Evolutionary conservation across 1,140 invertebrate genomes (phyloP), one percentile per base, ranked within the genome.

Genomic region (Drosophila asahinai): DNA sequence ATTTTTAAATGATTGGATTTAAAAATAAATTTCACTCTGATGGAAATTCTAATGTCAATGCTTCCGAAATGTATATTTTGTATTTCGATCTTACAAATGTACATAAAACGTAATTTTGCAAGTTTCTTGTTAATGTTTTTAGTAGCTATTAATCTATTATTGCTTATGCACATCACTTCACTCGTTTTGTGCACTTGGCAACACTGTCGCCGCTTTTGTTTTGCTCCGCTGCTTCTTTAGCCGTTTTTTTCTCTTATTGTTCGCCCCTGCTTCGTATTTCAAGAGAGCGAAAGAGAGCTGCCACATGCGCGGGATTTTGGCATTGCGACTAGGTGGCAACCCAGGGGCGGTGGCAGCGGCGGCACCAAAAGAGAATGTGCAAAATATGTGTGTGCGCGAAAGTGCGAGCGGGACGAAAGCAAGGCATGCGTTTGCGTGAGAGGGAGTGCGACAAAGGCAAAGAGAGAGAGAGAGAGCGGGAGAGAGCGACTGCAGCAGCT

Each of bases 251-350:
- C 30, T 33, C n/a, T 48, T 33, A 17, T 64, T 43, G 48, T 48
- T 67, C 22, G 33, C 14, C 14, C 22, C 27, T 57, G 36, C 36
- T 38, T 38, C 36, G 36, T 25, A 15, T 25, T 38, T 40, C 17
- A 14, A 55, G 33, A 55, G 51, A 51, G 43, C 22, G 57, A 68
- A 42, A 42, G 49, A 36, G 55, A 42, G 55, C 75, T 70, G 75
- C 66, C 52, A 78, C 66, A 71, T 70, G 43, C 33, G 42, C 40
- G 42, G 9, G 36, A 36, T 66, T 60, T 43, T 40, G 17, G 27
- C 43, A 78, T 71, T 51, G 12, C 52, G 54, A 87, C 84, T 67
- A 78, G 78, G 77, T 87, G 83, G 83, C 83, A 89, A 89, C 84
- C 36, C 47, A 52, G 49, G 40, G 67, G 67, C 64, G 67, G 67